Base-by-base conservation (phyloP, 2,888 invertebrate genomes). In the Pycnomerus fuliginosus region DNA sequence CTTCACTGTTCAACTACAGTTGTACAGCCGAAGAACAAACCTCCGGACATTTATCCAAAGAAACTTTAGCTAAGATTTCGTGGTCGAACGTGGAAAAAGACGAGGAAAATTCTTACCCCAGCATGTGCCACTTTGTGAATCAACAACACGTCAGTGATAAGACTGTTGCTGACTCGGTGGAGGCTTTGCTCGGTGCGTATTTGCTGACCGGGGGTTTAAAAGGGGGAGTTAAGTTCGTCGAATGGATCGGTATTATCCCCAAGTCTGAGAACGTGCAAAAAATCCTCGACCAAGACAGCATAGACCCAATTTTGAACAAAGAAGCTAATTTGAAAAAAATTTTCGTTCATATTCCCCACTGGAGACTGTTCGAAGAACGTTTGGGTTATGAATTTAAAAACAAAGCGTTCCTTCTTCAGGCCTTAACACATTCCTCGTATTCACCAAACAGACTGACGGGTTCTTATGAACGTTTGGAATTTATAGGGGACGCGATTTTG, bases 341-440 rank as follows among this genome's bases (percentile, higher is more conserved):
- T 0, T 69, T 80, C 29, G 74, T 69, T 32, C 71, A 51, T 23
- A 53, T 63, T 20, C 62, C 71, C 0, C 42, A 56, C 3, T 62
- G 56, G 48, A 22, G 37, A 3, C 39, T 75, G 24, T 67, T 90
- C 7, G 87, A 93, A 67, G 40, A 68, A 1, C 79, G 76, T 30
- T 58, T 92, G 2, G 77, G 80, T 0, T 94, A 93, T 69, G 79
- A 74, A 46, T 99, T 98, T 70, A 80, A 79, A 0, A 87, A 97
- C 65, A 80, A 84, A 1, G 81, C 85, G 0, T 89, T 84, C 64
- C 75, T 99, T 3, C 68, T 97, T 11, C 94, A 90, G 82, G 95
- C 95, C 0, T 75, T 99, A 35, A 93, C 97, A 0, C 99, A 99
- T 75, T 82, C 95, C 0, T 93, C 96, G 0, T 94, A 85, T 72